Evolutionary conservation across 1,140 invertebrate genomes (phyloP), one percentile per base, ranked within the genome.

Genomic region (Zophobas atratus): DNA sequence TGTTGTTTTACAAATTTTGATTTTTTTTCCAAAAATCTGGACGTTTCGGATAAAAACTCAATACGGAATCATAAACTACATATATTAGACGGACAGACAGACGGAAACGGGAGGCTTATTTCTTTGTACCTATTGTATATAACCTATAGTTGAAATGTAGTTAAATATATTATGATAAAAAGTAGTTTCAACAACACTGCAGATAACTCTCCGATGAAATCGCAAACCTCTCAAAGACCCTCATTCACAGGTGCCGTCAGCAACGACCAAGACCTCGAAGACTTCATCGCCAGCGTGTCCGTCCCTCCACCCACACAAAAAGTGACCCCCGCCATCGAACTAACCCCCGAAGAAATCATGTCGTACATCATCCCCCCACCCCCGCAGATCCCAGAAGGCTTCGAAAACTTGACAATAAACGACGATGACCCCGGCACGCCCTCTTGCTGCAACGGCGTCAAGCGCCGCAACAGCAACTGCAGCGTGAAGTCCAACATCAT

Each of bases 361-460:
- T 92, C 93, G 0, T 94, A 93, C 76, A 95, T 95, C 43, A 95
- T 95, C 83, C 94, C 94, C 43, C 94, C 94, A 1, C 94, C 94
- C 0, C 94, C 94, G 0, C 84, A 87, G 48, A 51, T 85, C 80
- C 88, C 75, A 55, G 32, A 57, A 4, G 82, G 83, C 87, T 43
- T 84, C 87, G 73, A 89, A 88, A 81, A 82, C 39, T 60, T 80
- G 41, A 56, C 75, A 75, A 76, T 74, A 36, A 53, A 8, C 8
- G 77, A 78, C 6, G 57, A 70, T 36, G 4, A 70, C 1, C 6
- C 6, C 34, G 36, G 20, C 39, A 33, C 6, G 2, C 53, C 6
- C 34, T 70, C 34, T 79, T 3, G 35, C 20, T 41, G 6, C 53
- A 53, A 41, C 43, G 88, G 87, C 79, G 81, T 85, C n/a, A 88